Conservation (phyloP, 2,113 vertebrate genomes). For the Spilogale gracilis region DNA sequence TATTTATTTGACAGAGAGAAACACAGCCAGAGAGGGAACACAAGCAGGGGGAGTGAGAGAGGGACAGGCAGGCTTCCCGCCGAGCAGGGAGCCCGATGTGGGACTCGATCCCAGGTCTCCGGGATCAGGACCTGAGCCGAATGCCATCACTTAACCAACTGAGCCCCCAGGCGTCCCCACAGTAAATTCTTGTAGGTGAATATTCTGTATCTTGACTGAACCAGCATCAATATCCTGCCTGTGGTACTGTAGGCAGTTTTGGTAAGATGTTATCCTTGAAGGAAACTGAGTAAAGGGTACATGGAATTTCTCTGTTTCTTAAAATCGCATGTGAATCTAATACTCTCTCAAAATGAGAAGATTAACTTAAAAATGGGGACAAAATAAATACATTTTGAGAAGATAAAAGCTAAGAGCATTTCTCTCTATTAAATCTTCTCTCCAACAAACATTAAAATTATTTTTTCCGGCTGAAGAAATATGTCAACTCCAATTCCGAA, state of each 20-base stretch:
- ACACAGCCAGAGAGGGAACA: too few species aligned
- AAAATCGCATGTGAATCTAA: not conserved
- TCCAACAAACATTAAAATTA: not conserved
- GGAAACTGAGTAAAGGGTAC: not conserved
- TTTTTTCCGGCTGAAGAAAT: not conserved
- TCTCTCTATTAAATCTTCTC: not conserved
- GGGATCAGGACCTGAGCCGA: too few species aligned
- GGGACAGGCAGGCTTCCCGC: too few species aligned
- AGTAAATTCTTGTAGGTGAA: too few species aligned
- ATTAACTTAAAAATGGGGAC: not conserved
- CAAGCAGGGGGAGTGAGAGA: too few species aligned
- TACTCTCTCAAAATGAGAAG: not conserved
- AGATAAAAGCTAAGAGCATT: not conserved
- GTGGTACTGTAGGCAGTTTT: not conserved
- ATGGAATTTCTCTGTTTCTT: not conserved
- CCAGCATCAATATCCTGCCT: not conserved
- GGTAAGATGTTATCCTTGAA: not conserved
- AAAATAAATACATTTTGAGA: not conserved
- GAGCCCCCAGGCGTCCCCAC: too few species aligned
- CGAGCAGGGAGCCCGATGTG: too few species aligned
- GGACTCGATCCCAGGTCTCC: too few species aligned
- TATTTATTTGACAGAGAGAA: too few species aligned
- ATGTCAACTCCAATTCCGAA: not conserved
- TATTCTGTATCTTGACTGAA: accelerated
- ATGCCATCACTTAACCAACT: too few species aligned